These are phyloP conservation scores for Podarcis cretensis DNA, from an alignment of 2,113 vertebrate genomes.

Conservation along the genomic window DNA sequence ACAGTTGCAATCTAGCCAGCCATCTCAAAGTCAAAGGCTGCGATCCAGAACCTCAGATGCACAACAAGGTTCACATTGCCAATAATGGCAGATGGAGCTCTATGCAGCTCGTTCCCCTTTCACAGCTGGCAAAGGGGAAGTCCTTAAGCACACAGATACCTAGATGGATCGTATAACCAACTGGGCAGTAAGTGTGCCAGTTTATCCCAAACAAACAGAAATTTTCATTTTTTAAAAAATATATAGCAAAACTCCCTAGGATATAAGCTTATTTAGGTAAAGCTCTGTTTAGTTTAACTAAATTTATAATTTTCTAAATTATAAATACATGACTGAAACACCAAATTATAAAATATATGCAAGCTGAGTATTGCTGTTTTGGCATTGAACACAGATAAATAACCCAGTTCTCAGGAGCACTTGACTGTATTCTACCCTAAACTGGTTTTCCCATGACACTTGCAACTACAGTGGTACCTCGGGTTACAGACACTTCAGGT, in stretches of 20 bases:
- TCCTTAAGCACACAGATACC: constrained; percentile 4
- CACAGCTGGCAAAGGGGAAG: constrained; percentile 14
- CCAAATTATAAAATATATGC: background rate
- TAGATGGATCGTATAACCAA: constrained; percentile 1
- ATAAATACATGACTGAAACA: background rate
- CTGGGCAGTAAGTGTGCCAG: background rate
- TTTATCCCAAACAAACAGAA: background rate
- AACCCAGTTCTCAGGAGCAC: background rate
- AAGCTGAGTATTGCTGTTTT: background rate
- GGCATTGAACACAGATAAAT: background rate
- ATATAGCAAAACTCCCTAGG: background rate
- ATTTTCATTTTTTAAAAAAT: background rate
- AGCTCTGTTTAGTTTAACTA: background rate
- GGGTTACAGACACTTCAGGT: no score
- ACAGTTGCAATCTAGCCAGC: constrained; percentile 8
- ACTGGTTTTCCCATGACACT: background rate
- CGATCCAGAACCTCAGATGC: constrained; percentile 24
- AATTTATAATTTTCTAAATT: background rate
- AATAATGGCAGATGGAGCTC: constrained; percentile 33
- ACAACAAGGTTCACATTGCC: constrained; percentile 20
- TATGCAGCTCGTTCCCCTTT: background rate
- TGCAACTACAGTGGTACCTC: no score
- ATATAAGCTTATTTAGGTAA: background rate
- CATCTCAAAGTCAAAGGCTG: constrained; percentile 34
- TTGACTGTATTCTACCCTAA: background rate